Conservation (phyloP, 2,797 vertebrate genomes). For the Anabacerthia variegaticeps region DNA sequence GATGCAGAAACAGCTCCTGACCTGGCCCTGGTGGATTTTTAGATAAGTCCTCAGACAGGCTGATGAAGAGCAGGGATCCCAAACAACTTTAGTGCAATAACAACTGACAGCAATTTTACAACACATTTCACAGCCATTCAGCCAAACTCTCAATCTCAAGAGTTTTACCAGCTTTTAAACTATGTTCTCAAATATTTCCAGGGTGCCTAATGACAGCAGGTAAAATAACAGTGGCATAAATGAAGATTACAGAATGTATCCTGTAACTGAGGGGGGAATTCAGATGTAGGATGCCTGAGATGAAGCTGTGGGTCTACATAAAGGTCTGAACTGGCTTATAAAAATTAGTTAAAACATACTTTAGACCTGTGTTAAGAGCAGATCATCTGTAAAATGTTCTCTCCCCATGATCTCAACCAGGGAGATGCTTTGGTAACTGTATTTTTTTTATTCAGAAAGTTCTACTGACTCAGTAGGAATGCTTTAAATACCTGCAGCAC, state of each 20-base stretch:
- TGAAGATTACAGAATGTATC: rapidly evolving
- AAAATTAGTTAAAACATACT: not conserved
- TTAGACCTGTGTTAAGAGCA: not conserved
- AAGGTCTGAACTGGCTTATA: no score
- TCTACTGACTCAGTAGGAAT: not conserved
- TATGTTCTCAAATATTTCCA: not conserved
- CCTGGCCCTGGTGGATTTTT: not conserved
- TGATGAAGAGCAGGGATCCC: not conserved
- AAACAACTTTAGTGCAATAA: not conserved
- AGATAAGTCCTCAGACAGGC: not conserved
- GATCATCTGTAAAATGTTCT: not conserved
- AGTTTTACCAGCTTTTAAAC: not conserved
- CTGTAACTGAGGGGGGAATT: no score
- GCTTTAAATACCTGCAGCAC: not conserved
- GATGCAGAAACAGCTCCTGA: not conserved
- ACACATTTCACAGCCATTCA: not conserved
- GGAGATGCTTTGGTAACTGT: no score
- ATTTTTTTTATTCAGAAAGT: not conserved
- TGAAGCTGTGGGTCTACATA: no score
- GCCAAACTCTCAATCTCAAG: not conserved
- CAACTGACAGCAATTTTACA: not conserved
- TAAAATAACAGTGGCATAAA: rapidly evolving
- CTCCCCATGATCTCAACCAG: rapidly evolving
- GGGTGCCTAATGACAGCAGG: not conserved
- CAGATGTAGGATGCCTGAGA: no score